Percentiles rank a stretch among this genome's conserved stretches.
Conservation (phyloP, 2,113 vertebrate species). For the Phoxinus phoxinus region DNA sequence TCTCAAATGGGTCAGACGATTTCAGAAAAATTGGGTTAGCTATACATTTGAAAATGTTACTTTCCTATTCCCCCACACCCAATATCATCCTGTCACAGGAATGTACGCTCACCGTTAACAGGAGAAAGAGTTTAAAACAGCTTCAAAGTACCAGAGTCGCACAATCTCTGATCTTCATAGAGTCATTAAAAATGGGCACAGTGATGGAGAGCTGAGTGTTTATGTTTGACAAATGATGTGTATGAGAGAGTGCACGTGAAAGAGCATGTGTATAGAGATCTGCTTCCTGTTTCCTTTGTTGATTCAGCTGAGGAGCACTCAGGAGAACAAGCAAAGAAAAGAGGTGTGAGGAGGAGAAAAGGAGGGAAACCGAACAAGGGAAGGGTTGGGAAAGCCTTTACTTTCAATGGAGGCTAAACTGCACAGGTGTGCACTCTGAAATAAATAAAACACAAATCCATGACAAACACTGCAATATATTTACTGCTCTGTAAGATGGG, state of each 20-base stretch:
- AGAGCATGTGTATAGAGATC: conserved; percentile 44
- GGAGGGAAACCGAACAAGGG: not conserved
- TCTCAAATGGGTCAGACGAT: conserved; percentile 68
- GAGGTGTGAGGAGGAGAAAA: conserved; percentile 42
- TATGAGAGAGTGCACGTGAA: conserved; percentile 29
- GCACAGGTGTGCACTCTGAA: not conserved
- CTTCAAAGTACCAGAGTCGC: conserved; percentile 16
- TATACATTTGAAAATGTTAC: conserved; percentile 57
- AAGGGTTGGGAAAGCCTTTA: conserved; percentile 20
- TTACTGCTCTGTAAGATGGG: not conserved
- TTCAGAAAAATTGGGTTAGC: conserved; percentile 67
- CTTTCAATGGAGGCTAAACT: not conserved
- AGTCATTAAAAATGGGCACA: conserved; percentile 26
- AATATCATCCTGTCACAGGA: conserved; percentile 22
- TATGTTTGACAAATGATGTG: conserved; percentile 30
- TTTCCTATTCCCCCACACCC: conserved; percentile 51
- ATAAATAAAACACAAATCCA: not conserved
- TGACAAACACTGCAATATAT: not conserved
- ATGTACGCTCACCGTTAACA: not conserved
- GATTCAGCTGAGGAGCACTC: conserved; percentile 68
- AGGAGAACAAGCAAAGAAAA: conserved; percentile 61
- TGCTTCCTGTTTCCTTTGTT: conserved; percentile 70
- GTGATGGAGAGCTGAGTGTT: conserved; percentile 49
- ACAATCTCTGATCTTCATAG: conserved; percentile 13
- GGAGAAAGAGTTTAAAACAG: not conserved